Conservation (phyloP, 2,888 invertebrate species). For the Pseudococcus longispinus region DNA sequence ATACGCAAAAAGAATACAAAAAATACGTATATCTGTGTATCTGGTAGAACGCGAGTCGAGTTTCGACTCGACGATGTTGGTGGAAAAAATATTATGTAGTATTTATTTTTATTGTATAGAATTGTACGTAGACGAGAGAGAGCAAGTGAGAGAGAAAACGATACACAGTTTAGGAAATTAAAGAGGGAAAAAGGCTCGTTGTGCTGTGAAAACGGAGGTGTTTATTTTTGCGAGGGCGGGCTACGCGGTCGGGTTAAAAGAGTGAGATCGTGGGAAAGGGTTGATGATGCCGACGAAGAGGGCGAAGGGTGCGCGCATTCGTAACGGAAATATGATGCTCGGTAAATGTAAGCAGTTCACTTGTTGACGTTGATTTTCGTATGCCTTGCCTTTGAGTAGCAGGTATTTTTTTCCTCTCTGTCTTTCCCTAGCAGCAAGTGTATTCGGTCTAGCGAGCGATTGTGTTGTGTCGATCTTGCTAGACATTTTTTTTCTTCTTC, state of each 20-base stretch:
- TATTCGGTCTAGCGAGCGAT: background rate
- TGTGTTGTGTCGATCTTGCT: background rate
- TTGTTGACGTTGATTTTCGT: conserved; percentile 31
- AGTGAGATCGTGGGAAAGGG: background rate
- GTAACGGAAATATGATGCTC: conserved; percentile 28
- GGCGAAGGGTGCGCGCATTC: background rate
- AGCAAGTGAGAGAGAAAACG: background rate
- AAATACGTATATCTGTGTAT: background rate
- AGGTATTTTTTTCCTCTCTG: background rate
- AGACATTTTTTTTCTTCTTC: conserved; percentile 3
- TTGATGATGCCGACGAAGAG: background rate
- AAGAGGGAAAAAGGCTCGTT: background rate
- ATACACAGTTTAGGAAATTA: background rate
- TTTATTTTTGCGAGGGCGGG: background rate
- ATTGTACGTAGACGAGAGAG: too few species aligned
- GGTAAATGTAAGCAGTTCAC: conserved; percentile 18
- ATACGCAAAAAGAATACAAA: background rate
- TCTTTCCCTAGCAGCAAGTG: background rate
- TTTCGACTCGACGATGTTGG: background rate
- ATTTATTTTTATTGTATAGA: background rate
- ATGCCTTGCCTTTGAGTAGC: background rate
- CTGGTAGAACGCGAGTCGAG: background rate
- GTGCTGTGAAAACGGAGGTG: conserved; percentile 1
- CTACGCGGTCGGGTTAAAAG: background rate
- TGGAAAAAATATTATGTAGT: background rate